phyloP scores from a whole-genome alignment of 2,888 invertebrate genomes.

The Metopia argyrocephala region DNA sequence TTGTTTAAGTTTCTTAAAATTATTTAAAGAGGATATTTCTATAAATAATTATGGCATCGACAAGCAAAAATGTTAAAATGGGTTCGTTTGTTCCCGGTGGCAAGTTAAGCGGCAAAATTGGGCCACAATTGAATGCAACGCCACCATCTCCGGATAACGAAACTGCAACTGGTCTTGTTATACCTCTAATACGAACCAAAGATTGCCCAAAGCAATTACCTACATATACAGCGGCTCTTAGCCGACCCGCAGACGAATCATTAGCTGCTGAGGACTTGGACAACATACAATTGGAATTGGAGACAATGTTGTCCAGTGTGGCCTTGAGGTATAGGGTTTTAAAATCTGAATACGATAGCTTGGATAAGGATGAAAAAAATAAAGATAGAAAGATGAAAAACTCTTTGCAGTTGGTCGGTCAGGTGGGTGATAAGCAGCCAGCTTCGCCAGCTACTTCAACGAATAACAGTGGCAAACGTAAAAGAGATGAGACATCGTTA shows the following conservation, averaged over 20 bases:
- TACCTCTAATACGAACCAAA: slow-evolving; percentile 84
- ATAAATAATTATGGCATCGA: slow-evolving; percentile 61
- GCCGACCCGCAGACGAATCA: slow-evolving; percentile 85
- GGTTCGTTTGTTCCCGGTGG: slow-evolving; percentile 53
- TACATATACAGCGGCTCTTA: slow-evolving; percentile 83
- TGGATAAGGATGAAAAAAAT: slow-evolving; percentile 82
- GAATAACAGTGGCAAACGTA: slow-evolving; percentile 73
- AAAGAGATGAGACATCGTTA: slow-evolving; percentile 73
- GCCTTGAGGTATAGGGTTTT: slow-evolving; percentile 88
- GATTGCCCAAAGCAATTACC: slow-evolving; percentile 85
- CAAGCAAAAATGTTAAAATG: slow-evolving; percentile 66
- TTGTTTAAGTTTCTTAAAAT: neutral
- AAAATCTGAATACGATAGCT: slow-evolving; percentile 86
- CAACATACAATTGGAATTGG: slow-evolving; percentile 90
- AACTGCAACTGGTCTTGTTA: slow-evolving; percentile 69
- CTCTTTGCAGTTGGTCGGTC: slow-evolving; percentile 40
- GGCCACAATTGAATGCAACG: slow-evolving; percentile 49
- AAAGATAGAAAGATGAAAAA: slow-evolving; percentile 78
- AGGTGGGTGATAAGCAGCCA: slow-evolving; percentile 69
- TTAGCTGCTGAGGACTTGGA: slow-evolving; percentile 94
- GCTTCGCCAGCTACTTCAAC: slow-evolving; percentile 66
- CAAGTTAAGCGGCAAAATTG: slow-evolving; percentile 58
- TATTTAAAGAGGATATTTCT: slow-evolving; percentile 1
- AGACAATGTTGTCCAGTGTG: slow-evolving; percentile 89
- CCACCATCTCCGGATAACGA: slow-evolving; percentile 57